Evolutionary conservation across 2,113 vertebrate genomes (phyloP).

Genomic region (Leptosomus discolor): DNA sequence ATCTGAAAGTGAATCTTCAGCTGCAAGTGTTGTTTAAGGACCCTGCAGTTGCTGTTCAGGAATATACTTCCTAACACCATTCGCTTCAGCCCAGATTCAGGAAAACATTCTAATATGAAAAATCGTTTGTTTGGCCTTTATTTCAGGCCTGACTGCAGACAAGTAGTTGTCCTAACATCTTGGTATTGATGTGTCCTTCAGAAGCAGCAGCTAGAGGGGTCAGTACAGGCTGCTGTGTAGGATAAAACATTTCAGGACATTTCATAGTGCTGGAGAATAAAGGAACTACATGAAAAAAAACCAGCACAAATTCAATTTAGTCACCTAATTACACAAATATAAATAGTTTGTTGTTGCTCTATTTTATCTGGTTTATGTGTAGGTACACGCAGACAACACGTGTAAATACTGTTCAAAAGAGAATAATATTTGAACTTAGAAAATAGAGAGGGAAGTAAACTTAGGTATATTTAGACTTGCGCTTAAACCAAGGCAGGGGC

Average conservation of each 20-base stretch:
- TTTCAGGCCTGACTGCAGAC: not conserved
- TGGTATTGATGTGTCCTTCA: not conserved
- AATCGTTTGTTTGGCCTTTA: not conserved
- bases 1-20: not conserved
- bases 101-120: not conserved
- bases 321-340: not conserved
- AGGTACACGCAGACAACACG: not conserved
- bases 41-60: not conserved
- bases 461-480: not conserved
- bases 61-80: not conserved
- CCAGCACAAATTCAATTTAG: not conserved
- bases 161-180: not conserved
- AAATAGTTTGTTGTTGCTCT: not conserved
- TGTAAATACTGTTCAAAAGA: not conserved
- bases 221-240: not conserved
- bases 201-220: not conserved
- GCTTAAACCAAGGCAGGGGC: not conserved
- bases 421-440: not conserved
- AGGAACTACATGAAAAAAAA: not conserved
- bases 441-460: not conserved
- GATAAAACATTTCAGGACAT: not conserved
- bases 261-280: not conserved
- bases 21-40: not conserved
- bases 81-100: not conserved
- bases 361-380: not conserved